Base-by-base conservation (phyloP, 1,140 invertebrate genomes). In the Cydia fagiglandana region DNA sequence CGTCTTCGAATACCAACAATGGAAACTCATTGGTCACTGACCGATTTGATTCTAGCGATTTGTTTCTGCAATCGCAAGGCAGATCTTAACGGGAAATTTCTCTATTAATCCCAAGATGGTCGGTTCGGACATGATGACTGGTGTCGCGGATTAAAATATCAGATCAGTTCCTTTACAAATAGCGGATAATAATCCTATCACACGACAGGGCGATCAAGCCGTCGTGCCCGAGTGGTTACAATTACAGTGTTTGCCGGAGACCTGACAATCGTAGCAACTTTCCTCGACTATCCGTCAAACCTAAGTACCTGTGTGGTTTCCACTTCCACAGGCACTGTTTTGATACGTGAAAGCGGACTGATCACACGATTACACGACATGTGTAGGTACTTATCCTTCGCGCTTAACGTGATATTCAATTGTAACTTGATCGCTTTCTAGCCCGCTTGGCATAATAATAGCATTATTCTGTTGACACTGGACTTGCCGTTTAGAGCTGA, bases 361-460 rank as follows among this genome's bases (percentile, higher is more conserved):
- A 84, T 82, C 79, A 80, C 79, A 77, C 79, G 80, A 82, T 81
- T 79, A 80, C 79, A 81, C 77, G 81, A 81, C 79, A 82, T 79
- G 80, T 81, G 81, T 83, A 77, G 24, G 24, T 24, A 24, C 76
- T 82, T 79, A 84, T 85, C 81, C 80, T 85, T 82, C 77, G 84
- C 81, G 80, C 66, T 75, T 74, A 80, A 82, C 79, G 79, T 80
- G 79, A 86, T 84, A 86, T 86, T 86, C 83, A 85, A 85, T 86
- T 82, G 84, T 83, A 83, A 84, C 79, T 79, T 77, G 81, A 84
- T 84, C 76, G 80, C 83, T 87, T 84, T 87, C 84, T 82, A 75
- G 74, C 74, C 66, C 73, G 66, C 75, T 73, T 73, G 64, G 47
- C 20, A 70, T 70, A 38, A 70, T 70, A 70, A 41, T 70, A 70